Base-by-base conservation (phyloP, 1,140 invertebrate genomes). In the Euwallacea fornicatus region DNA sequence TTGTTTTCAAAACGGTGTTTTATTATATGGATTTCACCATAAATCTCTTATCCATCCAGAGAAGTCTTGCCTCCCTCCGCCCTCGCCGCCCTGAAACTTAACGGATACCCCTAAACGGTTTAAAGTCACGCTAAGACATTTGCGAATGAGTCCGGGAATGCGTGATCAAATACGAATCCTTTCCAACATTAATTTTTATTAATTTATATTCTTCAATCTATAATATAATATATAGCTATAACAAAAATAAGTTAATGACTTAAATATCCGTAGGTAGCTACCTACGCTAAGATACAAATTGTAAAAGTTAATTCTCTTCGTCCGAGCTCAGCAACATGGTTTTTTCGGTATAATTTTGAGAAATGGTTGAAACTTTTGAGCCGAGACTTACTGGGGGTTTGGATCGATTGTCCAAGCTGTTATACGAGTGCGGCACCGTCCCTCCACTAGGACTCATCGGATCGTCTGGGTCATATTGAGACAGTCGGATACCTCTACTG, bases 271-370 rank as follows among this genome's bases (percentile, higher is more conserved):
- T 33, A 33, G 21, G 21, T 33, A 33, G 4, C 21, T 33, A 33
- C 21, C 21, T 33, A 33, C 21, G 21, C 21, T 33, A 33, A 50
- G 46, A 50, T 13, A 50, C 3, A 50, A 50, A 50, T 50, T 11
- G 13, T 50, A 50, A 50, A 50, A 50, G 46, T 75, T 73, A 81
- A 84, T 97, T 97, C 83, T 98, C 96, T 83, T 98, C 96, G 82
- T 98, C 96, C 68, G 95, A 97, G 83, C 94, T 97, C 67, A 98
- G 87, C 63, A 98, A 86, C 85, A 96, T 96, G 16, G 95, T 96
- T 84, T 98, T 98, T 84, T 98, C 96, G 83, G 94, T 96, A 84
- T 96, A 96, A 80, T 92, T 92, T 78, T 89, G 88, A 15, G 74
- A 88, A 75, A 93, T 92, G 67, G 91, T 93, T 6, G 91, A 88